Percentiles rank a stretch among this genome's conserved stretches.
These are phyloP conservation scores for Albula glossodonta DNA, from an alignment of 2,113 vertebrate species.

Conservation along the genomic window DNA sequence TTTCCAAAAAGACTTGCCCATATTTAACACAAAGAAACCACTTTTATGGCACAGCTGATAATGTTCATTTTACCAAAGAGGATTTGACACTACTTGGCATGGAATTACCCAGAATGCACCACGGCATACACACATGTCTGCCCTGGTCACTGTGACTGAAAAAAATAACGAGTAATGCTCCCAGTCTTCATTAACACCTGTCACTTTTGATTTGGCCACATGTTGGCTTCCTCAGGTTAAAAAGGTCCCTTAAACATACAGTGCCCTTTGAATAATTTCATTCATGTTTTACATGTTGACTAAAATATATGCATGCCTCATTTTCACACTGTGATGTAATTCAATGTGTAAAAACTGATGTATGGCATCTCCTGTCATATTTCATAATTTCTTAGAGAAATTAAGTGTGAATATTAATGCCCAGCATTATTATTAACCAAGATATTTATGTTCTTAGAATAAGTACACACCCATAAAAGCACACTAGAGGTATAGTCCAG, in stretches of 20 bases:
- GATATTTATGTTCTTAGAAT: too few species aligned
- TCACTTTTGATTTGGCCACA: conserved; percentile 41
- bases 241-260: neutral
- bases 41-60: conserved; percentile 28
- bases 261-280: too few species aligned
- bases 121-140: conserved; percentile 31
- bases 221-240: conserved; percentile 16
- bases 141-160: conserved; percentile 43
- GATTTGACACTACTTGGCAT: conserved; percentile 35
- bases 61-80: conserved; percentile 40
- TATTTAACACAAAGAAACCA: neutral
- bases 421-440: too few species aligned
- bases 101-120: conserved; percentile 14
- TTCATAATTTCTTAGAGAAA: neutral
- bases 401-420: too few species aligned
- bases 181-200: conserved; percentile 44
- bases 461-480: too few species aligned
- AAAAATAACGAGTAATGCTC: conserved; percentile 40
- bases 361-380: neutral
- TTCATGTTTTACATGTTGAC: neutral
- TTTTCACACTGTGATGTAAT: neutral
- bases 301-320: neutral
- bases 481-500: too few species aligned
- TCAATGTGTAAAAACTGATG: neutral
- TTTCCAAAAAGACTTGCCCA: too few species aligned